Percentiles rank a stretch among this genome's conserved stretches.
These are phyloP conservation scores for Muscicapa striata DNA, from an alignment of 2,797 vertebrate species.

Conservation along the genomic window DNA sequence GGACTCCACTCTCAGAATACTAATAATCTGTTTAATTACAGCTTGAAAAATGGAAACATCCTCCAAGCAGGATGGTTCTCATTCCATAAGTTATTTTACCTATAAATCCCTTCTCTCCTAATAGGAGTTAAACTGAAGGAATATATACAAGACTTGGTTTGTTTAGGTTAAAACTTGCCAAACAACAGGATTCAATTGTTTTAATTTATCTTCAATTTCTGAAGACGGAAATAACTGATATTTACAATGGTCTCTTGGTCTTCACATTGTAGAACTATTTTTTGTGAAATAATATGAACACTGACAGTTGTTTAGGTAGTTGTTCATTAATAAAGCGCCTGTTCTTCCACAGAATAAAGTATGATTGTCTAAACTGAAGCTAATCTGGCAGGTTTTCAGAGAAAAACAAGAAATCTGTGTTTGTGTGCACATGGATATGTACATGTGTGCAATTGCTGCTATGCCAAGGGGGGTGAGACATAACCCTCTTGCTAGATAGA, in stretches of 20 bases:
- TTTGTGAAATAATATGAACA: neutral
- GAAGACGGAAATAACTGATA: neutral
- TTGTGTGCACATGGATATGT: rapidly evolving
- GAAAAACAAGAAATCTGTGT: neutral
- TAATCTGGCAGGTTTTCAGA: neutral
- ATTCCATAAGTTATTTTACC: neutral
- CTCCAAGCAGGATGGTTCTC: neutral
- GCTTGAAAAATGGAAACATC: neutral
- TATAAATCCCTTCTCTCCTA: neutral
- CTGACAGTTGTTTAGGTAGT: neutral
- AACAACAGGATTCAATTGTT: neutral
- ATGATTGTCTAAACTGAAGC: neutral
- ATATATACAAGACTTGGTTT: neutral
- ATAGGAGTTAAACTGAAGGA: neutral
- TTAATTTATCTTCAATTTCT: neutral
- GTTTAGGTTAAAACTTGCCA: neutral
- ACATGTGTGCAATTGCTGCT: rapidly evolving
- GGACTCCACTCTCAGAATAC: neutral
- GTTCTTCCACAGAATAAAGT: neutral
- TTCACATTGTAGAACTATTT: neutral
- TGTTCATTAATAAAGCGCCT: neutral
- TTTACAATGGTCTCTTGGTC: rapidly evolving
- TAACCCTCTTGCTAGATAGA: neutral
- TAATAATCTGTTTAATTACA: neutral
- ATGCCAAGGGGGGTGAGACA: rapidly evolving